Evolutionary conservation across 2,888 invertebrate species (phyloP), one percentile per base, ranked within the genome.

Genomic region (Caenorhabditis uteleia): DNA sequence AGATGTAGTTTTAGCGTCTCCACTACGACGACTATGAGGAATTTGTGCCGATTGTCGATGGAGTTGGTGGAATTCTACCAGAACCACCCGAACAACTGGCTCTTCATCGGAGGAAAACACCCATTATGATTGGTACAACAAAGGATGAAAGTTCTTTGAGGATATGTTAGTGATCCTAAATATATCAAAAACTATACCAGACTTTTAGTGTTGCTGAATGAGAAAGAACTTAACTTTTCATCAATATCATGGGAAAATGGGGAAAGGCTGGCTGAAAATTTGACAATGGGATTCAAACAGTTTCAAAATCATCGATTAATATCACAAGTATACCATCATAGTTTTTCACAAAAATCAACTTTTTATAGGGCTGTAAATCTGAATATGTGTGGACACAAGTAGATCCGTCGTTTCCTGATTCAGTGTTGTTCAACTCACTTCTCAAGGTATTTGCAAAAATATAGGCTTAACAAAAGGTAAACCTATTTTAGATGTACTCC

Each of bases 31-130:
- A 83, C 39, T 83, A 83, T 60, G 75, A 80, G 46, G 79, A 82
- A 31, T 83, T 79, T 42, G 82, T 82, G 18, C 83, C 83, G 6
- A 77, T 80, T 12, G 74, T 83, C 6, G 83, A 83, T 58, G 82
- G 82, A 7, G 60, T 61, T 2, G 76, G 74, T 6, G 82, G 82
- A 10, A 67, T 83, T 12, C 75, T 83, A 16, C 82, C 83, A 8
- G 77, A 81, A 16, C 59, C 72, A 7, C 79, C 81, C 5, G 81
- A 80, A 58, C 67, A 77, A 26, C 43, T 81, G 12, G 74, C 77
- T 2, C 55, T 71, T 10, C 70, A 78, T 42, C 61, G 69, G 20
- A 54, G 70, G 23, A 80, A 79, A 50, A 68, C 77, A 7, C 82
- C 83, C 4, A 60, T 80, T 20, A 75, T 82, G 54, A 54, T 82